Conservation (phyloP, 2,888 invertebrate genomes). For the Cheilosia vernalis region DNA sequence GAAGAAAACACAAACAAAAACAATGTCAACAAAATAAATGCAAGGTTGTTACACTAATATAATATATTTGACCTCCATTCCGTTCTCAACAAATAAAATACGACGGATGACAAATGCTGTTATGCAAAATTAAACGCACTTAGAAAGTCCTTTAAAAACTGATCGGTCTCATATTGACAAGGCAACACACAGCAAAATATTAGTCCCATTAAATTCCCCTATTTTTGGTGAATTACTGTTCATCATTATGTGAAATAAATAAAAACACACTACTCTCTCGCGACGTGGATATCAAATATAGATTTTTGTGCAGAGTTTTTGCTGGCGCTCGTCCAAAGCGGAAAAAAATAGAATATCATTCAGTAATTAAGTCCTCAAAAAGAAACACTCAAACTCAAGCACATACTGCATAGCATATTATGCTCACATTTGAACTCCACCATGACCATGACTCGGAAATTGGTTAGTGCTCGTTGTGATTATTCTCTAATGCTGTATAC, state of each 20-base stretch:
- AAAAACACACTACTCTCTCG: constrained; percentile 2
- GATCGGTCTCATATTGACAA: not conserved
- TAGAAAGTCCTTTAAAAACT: not conserved
- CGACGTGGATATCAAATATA: constrained; percentile 10
- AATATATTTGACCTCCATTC: constrained; percentile 21
- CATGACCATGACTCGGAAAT: constrained; percentile 6
- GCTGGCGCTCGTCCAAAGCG: constrained; percentile 58
- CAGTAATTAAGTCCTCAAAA: constrained; percentile 36
- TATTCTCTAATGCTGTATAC: not conserved
- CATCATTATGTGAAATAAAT: constrained; percentile 35
- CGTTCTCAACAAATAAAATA: not conserved
- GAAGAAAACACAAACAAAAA: constrained; percentile 25
- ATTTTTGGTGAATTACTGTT: constrained; percentile 5
- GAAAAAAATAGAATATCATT: constrained; percentile 39
- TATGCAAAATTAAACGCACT: not conserved
- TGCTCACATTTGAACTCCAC: constrained; percentile 34
- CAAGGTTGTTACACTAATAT: constrained; percentile 12
- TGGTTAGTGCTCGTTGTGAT: constrained; percentile 1
- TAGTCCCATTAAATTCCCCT: not conserved
- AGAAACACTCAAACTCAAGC: constrained; percentile 20
- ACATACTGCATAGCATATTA: not conserved
- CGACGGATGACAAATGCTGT: too few relatives aligned
- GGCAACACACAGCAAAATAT: not conserved
- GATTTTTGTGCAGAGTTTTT: constrained; percentile 34
- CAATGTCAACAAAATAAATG: not conserved